Evolutionary conservation across 2,888 invertebrate species (phyloP), one percentile per base, ranked within the genome.

Genomic region (Sthenelais limicola): DNA sequence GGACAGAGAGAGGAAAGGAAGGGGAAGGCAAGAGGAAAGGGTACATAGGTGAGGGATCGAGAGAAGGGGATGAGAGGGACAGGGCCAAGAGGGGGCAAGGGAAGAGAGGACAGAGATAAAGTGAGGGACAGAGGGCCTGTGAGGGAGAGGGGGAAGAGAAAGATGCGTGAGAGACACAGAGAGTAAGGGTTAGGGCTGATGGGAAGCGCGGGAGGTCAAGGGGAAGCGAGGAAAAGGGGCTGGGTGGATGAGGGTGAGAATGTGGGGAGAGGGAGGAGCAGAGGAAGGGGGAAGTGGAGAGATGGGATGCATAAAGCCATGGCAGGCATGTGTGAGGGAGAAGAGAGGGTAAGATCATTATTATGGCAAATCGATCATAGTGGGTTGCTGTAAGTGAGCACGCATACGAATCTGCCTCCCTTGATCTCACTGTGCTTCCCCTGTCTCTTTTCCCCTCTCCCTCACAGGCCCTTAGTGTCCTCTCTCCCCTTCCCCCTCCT

Each of bases 151-250:
- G 5, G n/a, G 18, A n/a, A 24, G 51, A 51, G 5, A 21, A 32
- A n/a, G 18, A 18, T 73, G 30, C 5, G 75, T 56, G 1, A 73
- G 73, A 54, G 56, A 52, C 68, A 62, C 70, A 47, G 43, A 56
- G 30, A 70, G 47, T 21, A 26, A 68, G 58, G 67, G 73, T 7
- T 67, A 51, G 38, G 58, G n/a, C 18, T 43, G 21, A 38, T 24
- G 35, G 21, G 30, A 66, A 43, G 33, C 3, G 66, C 9, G 18
- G 66, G 21, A 24, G 30, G n/a, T 26, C 43, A 33, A 21, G 28
- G 47, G 21, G 15, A 24, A 12, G 38, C 21, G 15, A 15, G n/a
- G 66, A 71, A 21, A 49, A 67, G 7, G 24, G 21, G 12, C n/a
- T 21, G 2, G 51, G 32, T 18, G 24, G 66, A 71, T 9, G 28